These are phyloP conservation scores for Leistus spinibarbis DNA, from an alignment of 2,888 invertebrate species.

Conservation along the genomic window DNA sequence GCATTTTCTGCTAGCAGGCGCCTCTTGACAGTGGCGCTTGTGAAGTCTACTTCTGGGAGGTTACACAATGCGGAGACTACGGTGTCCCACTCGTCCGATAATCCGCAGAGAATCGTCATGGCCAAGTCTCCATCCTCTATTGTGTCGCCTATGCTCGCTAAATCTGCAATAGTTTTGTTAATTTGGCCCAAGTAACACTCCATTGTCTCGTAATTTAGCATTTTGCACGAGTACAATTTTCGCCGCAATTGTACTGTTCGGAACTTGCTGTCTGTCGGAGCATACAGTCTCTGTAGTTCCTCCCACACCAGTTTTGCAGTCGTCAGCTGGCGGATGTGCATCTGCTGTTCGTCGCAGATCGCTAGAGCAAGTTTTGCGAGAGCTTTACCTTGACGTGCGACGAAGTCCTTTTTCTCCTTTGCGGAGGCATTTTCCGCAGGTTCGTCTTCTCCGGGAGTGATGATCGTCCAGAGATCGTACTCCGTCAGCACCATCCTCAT, in stretches of 20 bases:
- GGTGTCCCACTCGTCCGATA: conserved; percentile 30
- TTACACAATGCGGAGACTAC: too few species aligned
- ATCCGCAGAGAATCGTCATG: conserved; percentile 29
- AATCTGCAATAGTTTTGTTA: conserved; percentile 28
- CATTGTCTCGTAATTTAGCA: conserved; percentile 12
- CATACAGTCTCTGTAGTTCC: conserved; percentile 27
- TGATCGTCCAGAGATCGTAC: conserved; percentile 13
- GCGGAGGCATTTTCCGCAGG: conserved; percentile 12
- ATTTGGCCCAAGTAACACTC: conserved; percentile 31
- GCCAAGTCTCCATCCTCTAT: conserved; percentile 31
- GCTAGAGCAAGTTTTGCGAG: conserved; percentile 24
- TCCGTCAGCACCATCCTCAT: conserved; percentile 17
- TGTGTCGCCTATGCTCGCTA: conserved; percentile 15
- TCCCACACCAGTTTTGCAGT: conserved; percentile 29
- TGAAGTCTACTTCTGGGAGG: too few species aligned
- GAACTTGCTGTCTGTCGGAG: conserved; percentile 29
- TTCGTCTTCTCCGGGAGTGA: conserved; percentile 6
- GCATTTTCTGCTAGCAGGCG: conserved; percentile 9
- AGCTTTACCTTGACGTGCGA: conserved; percentile 26
- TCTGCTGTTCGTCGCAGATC: conserved; percentile 30
- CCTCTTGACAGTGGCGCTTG: background rate
- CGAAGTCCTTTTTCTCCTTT: conserved; percentile 12
- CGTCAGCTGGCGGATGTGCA: conserved; percentile 26
- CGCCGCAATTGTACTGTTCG: conserved; percentile 24
- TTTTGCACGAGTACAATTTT: conserved; percentile 20